A percentile compares a stretch with the other conserved stretches of the same genome.
Evolutionary conservation across 92 coral and sea anemone genomes (phyloP).

Genomic region (Heteractis magnifica): DNA sequence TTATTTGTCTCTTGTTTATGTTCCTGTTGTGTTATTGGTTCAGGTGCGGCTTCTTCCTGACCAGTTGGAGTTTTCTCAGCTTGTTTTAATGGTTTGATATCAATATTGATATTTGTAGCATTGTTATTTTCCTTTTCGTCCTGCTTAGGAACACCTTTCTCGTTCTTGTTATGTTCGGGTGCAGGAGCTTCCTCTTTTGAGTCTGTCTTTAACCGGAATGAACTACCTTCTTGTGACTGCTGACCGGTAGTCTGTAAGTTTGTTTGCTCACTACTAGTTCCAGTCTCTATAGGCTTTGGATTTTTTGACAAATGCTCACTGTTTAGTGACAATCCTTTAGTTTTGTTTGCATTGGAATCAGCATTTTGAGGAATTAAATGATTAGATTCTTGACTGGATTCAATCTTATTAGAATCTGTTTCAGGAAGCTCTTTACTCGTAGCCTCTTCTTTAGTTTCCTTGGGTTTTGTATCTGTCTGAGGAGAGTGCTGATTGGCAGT

Average conservation of each 20-base stretch:
- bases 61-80: not conserved
- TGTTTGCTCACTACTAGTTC: not conserved
- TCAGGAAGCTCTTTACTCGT: not conserved
- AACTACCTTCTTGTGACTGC: not conserved
- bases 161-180: conserved; percentile 19
- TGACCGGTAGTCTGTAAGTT: not conserved
- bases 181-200: conserved; percentile 4
- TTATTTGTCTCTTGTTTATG: not conserved
- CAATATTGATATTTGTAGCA: not conserved
- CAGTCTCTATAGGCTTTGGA: not conserved
- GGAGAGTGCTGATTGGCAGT: not conserved
- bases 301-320: not conserved
- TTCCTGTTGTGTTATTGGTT: not conserved
- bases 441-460: not conserved
- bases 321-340: not conserved
- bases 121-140: conserved; percentile 7
- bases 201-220: not conserved
- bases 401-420: not conserved
- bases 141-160: conserved; percentile 28
- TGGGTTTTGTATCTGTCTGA: not conserved
- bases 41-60: not conserved
- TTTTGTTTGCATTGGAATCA: not conserved
- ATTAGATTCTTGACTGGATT: not conserved
- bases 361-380: not conserved
- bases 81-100: not conserved